Base-by-base conservation (phyloP, 2,888 invertebrate species). In the Hydriomena furcata region DNA sequence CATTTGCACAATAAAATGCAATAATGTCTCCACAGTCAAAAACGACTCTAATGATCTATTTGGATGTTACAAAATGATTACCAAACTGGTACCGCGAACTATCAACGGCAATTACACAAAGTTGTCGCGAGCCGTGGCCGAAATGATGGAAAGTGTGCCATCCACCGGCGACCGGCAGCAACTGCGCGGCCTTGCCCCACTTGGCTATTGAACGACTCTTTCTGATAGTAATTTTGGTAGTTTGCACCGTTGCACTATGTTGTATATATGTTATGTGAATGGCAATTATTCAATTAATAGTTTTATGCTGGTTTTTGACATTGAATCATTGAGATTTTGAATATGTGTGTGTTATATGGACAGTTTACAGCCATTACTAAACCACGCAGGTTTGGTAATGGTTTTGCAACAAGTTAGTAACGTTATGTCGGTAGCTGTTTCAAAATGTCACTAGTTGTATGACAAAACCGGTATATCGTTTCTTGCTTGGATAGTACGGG, bases 111-210 rank as follows among this genome's bases (percentile, higher is more conserved):
- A 68, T 73, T 71, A 66, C 69, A 73, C 68, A 76, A 81, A 57
- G 52, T 46, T 55, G 55, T 53, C 63, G 59, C 61, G 28, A 13
- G 53, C 30, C 46, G 41, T 35, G 52, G 60, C 68, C 68, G 63
- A 73, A 67, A 66, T 67, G 64, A 57, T 66, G 60, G 80, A 82
- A 86, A 85, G 87, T 85, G 70, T 82, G 87, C 72, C 85, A 64
- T 60, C 59, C 35, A 49, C 53, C 59, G 55, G 63, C 63, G 65
- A 65, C 66, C 67, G 68, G 61, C 73, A 65, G 60, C 67, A 65
- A 68, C 66, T 46, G 40, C 61, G 60, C 73, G 83, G 79, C 84
- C 84, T 84, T 84, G 84, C 68, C 82, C 84, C 31, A 56, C 58
- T 58, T 47, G 30, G 13, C 35, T 27, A 37, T 65, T 64, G 61